phyloP scores from a whole-genome alignment of 30 jellyfish, hydroid and myxozoan genomes.

The Hydractinia echinata region DNA sequence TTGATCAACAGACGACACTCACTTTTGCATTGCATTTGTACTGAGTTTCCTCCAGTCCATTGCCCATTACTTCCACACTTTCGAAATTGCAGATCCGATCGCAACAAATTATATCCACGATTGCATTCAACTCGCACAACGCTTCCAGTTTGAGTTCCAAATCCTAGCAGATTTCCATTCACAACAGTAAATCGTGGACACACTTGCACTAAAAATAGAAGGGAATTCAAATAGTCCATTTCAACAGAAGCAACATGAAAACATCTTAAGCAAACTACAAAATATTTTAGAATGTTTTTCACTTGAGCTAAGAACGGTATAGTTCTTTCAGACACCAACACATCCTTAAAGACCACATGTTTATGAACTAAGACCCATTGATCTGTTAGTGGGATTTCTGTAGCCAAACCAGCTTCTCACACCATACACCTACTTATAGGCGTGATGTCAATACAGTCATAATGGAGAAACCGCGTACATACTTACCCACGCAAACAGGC shows the following conservation, averaged over 20 bases:
- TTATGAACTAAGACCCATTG: too few species aligned
- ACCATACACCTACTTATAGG: too few species aligned
- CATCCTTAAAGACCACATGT: too few species aligned
- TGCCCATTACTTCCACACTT: slow-evolving; percentile 73
- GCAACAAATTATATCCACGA: slow-evolving; percentile 64
- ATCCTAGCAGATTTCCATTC: slow-evolving; percentile 66
- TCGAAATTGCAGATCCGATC: slow-evolving; percentile 43
- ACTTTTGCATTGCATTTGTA: slow-evolving; percentile 55
- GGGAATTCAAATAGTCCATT: background rate
- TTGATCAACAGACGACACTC: background rate
- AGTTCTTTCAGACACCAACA: too few species aligned
- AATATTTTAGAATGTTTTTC: too few species aligned
- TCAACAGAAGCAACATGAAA: background rate
- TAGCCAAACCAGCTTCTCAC: too few species aligned
- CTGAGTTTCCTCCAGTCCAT: slow-evolving; percentile 88
- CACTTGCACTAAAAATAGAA: slow-evolving; percentile 12
- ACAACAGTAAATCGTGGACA: slow-evolving; percentile 32
- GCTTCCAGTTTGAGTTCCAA: slow-evolving; percentile 59
- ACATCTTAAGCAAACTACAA: background rate
- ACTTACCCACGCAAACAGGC: slow-evolving; percentile 78
- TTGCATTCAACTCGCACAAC: slow-evolving; percentile 74
- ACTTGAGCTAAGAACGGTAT: too few species aligned
- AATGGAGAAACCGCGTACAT: background rate
- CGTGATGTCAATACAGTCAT: too few species aligned
- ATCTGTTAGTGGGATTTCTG: too few species aligned